Conservation (phyloP, 1,140 invertebrate genomes). For the Diprion similis region DNA sequence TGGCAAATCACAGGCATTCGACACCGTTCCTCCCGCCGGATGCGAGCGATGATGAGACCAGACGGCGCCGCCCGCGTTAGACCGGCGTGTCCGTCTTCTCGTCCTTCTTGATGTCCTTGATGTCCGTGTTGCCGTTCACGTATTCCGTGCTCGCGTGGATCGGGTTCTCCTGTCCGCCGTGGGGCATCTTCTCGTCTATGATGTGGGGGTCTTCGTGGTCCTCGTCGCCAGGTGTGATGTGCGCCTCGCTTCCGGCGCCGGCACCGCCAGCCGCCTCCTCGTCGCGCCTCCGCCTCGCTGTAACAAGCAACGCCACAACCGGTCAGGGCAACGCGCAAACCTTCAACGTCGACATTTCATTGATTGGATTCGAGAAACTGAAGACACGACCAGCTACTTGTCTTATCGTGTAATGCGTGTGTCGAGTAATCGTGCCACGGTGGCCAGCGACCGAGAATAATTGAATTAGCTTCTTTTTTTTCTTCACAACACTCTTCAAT, state of each 20-base stretch:
- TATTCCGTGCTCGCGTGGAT: constrained; percentile 60
- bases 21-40: background rate
- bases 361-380: too few species aligned
- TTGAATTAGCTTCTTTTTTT: too few species aligned
- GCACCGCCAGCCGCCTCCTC: constrained; percentile 58
- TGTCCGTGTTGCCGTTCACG: constrained; percentile 55
- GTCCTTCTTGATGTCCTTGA: constrained; percentile 54
- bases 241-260: constrained; percentile 59
- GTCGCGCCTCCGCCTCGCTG: constrained; percentile 61
- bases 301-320: constrained; percentile 64
- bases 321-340: constrained; percentile 56
- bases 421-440: too few species aligned
- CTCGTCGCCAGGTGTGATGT: constrained; percentile 58
- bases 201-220: constrained; percentile 56
- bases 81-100: constrained; percentile 60
- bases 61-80: constrained; percentile 36
- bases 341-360: too few species aligned
- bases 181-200: constrained; percentile 56
- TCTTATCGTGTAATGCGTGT: too few species aligned
- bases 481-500: too few species aligned
- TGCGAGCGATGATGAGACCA: background rate
- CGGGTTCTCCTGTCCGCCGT: constrained; percentile 59
- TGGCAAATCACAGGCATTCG: background rate
- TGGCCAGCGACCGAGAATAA: too few species aligned
- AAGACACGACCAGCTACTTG: too few species aligned